Evolutionary conservation across 2,113 vertebrate genomes (phyloP), one percentile per base, ranked within the genome.

Genomic region (Muntiacus muntjak): DNA sequence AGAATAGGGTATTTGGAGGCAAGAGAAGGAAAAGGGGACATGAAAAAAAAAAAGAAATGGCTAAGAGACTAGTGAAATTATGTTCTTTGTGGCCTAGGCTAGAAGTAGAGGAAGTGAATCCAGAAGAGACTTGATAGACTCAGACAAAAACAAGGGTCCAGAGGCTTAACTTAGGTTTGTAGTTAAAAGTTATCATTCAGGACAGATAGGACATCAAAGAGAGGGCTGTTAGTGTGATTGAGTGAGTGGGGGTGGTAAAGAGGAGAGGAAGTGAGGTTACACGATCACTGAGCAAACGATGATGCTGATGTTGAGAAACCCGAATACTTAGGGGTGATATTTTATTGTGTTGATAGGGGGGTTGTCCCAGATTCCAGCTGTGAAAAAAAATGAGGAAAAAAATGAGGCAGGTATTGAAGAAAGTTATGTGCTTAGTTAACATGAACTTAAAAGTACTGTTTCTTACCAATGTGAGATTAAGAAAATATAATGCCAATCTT

Each of bases 191-290:
- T 54, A 81, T 4, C 30, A 40, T 78, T 52, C 17, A 33, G 21
- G 30, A 28, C 23, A 17, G 19, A 10, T 26, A 25, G 5, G 9
- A 85, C 74, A 50, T 43, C 21, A 33, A 25, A 81, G 52, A 50
- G 26, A 40, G 54, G 12, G 8, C 2, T 74, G 30, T 28, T 26
- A 43, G 21, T 23, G n/a, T 74, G n/a, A 8, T 2, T 60, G 7
- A n/a, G 19, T 17, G n/a, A 28, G 6, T 19, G 5, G 30, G 25
- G 0, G 5, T 36, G 7, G 5, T 40, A 28, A n/a, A 79, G 1
- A 87, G 23, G 17, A 86, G 19, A 79, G 47, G 33, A 54, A 60
- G 7, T 28, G 17, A 58, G 7, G 3, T 14, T 17, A 13, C 7
- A 15, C 0, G 7, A 33, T 26, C 33, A 52, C 0, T 58, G 36